A percentile compares a stretch with the other conserved stretches of the same genome.
phyloP scores from a whole-genome alignment of 2,113 vertebrate species.

The Nycticebus coucang region DNA sequence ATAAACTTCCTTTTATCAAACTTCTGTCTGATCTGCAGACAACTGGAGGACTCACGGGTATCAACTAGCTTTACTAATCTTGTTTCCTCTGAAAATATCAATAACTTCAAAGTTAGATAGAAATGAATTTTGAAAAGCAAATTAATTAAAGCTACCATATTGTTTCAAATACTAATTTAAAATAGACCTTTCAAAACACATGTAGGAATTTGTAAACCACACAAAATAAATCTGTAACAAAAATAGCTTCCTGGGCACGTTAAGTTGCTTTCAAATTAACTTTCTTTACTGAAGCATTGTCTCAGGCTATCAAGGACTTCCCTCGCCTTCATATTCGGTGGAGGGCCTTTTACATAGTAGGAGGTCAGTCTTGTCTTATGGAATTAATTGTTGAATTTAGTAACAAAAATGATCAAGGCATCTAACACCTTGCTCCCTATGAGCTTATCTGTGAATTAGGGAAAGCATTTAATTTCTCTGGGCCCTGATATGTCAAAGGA shows the following conservation, averaged over 20 bases:
- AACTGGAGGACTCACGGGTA: not conserved
- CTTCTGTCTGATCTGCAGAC: not conserved
- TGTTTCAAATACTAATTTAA: not conserved
- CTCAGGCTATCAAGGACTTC: not conserved
- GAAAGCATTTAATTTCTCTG: not conserved
- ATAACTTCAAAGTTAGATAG: not conserved
- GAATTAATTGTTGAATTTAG: constrained; percentile 25
- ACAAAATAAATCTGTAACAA: not conserved
- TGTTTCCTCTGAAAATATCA: constrained; percentile 30
- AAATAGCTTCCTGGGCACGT: not conserved
- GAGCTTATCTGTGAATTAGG: not conserved
- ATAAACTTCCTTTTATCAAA: no score
- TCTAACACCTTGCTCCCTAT: not conserved
- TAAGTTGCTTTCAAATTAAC: not conserved
- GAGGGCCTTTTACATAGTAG: not conserved
- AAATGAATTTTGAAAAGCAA: not conserved
- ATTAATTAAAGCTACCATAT: not conserved
- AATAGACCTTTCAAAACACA: not conserved
- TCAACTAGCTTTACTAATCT: not conserved
- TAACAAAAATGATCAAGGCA: not conserved
- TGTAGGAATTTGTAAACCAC: not conserved
- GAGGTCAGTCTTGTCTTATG: not conserved
- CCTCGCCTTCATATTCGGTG: not conserved
- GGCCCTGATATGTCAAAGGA: not conserved
- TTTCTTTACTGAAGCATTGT: not conserved